Conservation (phyloP, 1,140 invertebrate genomes). For the Bacillus rossius region DNA sequence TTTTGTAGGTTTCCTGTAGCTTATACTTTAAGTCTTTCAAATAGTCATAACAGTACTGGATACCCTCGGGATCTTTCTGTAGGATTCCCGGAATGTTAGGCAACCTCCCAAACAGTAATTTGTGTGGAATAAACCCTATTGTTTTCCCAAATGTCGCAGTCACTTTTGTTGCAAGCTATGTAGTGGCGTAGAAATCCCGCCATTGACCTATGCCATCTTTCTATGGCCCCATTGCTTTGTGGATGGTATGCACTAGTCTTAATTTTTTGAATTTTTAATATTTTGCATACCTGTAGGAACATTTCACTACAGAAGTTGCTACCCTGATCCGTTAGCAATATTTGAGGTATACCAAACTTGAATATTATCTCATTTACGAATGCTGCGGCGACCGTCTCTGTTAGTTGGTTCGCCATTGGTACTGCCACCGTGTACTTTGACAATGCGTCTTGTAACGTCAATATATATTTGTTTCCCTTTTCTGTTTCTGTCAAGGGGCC, state of each 20-base stretch:
- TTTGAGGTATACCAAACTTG: constrained; percentile 28
- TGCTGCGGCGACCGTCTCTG: constrained; percentile 23
- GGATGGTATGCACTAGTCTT: constrained; percentile 25
- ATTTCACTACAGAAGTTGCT: constrained; percentile 25
- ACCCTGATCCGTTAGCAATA: constrained; percentile 33
- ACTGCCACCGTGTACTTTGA: constrained; percentile 27
- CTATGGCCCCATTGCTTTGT: constrained; percentile 27
- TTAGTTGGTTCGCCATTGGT: constrained; percentile 24
- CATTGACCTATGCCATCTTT: constrained; percentile 26
- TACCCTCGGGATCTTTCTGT: neutral
- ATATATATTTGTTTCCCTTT: constrained; percentile 29
- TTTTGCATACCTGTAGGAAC: constrained; percentile 24
- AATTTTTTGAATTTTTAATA: constrained; percentile 29
- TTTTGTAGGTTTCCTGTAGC: too few species aligned
- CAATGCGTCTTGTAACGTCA: constrained; percentile 32
- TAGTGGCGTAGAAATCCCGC: constrained; percentile 29
- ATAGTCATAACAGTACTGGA: too few species aligned
- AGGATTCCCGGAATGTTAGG: constrained; percentile 20
- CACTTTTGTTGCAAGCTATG: constrained; percentile 29
- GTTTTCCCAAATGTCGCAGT: constrained; percentile 28
- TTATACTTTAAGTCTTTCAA: too few species aligned
- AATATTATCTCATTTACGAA: constrained; percentile 29
- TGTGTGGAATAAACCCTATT: constrained; percentile 30
- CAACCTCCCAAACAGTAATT: constrained; percentile 30
- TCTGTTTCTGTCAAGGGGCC: too few species aligned